Evolutionary conservation across 1,140 invertebrate genomes (phyloP), one percentile per base, ranked within the genome.

Genomic region (Atta colombica): DNA sequence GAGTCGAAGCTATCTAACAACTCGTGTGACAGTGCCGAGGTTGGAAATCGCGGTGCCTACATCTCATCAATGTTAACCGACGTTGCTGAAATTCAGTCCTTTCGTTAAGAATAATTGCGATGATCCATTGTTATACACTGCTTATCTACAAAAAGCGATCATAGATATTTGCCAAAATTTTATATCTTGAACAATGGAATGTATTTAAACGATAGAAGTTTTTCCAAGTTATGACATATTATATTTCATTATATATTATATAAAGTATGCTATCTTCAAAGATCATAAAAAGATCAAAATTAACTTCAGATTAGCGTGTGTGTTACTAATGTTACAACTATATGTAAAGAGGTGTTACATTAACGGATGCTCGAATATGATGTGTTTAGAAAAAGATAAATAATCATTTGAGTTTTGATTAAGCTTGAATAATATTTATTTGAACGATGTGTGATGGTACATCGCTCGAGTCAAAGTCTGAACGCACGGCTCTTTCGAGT

Each of bases 1-100:
- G 66, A 71, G 51, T 61, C 68, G 39, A 74, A 82, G 86, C 81
- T 90, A 90, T 90, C 89, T 82, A 88, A 63, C 75, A 71, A 84
- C 86, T 87, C 77, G 71, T 58, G 39, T 51, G 61, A 60, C 39
- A 66, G 63, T 68, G 39, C 63, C 51, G 77, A 80, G 18, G 35
- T 8, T 80, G 39, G 63, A 45, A 25, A 35, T 25, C 25, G 28
- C 45, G n/a, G 39, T 25, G 53, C 35, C 53, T 25, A 31, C 12
- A 53, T 18, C 39, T n/a, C 25, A 14, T 25, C 4, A 78, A 66
- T 7, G 21, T 61, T 60, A 8, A 51, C 18, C 25, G 45, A 5
- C 49, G 21, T 60, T 39, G 21, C 3, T 3, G 12, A 65, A 14
- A 49, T 28, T 75, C 45, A n/a, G 14, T 39, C 1, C 14, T 39